Evolutionary conservation across 2,113 vertebrate species (phyloP).

Genomic region (Mirounga angustirostris): DNA sequence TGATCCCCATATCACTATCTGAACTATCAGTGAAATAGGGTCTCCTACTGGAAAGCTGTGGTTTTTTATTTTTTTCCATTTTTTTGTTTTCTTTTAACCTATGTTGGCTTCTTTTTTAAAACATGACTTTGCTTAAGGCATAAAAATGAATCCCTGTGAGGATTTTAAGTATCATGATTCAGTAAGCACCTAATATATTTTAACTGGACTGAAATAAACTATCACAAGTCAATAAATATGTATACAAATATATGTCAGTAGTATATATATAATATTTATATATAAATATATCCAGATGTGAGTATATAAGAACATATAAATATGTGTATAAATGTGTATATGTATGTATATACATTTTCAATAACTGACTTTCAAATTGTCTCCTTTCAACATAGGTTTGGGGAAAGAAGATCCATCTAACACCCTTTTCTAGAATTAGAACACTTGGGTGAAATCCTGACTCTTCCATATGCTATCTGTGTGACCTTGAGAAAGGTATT

Average conservation of each 20-base stretch:
- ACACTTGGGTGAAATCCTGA: not conserved
- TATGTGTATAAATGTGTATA: not conserved
- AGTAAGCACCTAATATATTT: not conserved
- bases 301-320: not conserved
- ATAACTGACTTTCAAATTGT: not conserved
- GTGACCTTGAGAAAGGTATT: not conserved
- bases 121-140: not conserved
- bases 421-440: not conserved
- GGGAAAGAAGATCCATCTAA: not conserved
- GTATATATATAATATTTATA: not conserved
- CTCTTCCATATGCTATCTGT: not conserved
- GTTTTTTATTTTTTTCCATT: not conserved
- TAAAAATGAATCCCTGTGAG: not conserved
- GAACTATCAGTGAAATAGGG: not conserved
- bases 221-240: not conserved
- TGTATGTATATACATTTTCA: not conserved
- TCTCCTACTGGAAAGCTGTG: not conserved
- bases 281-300: not conserved
- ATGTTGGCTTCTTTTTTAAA: not conserved
- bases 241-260: not conserved
- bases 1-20: not conserved
- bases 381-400: constrained; percentile 6
- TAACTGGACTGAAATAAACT: constrained; percentile 16
- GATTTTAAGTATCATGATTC: constrained; percentile 23
- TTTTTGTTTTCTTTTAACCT: not conserved